A percentile compares a stretch with the other conserved stretches of the same genome.
Evolutionary conservation across 1,140 invertebrate species (phyloP).

Genomic region (Parapsyche elsis): DNA sequence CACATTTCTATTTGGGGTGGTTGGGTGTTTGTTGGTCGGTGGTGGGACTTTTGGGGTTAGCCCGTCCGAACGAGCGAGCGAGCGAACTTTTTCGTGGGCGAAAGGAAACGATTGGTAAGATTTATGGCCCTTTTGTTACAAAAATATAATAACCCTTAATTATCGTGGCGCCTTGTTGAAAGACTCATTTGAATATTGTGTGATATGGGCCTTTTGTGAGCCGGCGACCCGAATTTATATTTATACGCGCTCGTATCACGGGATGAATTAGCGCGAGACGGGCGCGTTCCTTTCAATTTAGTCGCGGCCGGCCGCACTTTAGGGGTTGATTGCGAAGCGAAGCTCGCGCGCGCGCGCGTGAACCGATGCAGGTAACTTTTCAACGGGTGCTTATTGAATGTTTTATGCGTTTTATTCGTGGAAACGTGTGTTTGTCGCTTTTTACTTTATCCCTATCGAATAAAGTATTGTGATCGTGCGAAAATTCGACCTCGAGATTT

Average conservation of each 20-base stretch:
- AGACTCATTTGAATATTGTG: conserved; percentile 55
- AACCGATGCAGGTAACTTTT: not conserved
- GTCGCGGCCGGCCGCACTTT: not conserved
- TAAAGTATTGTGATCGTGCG: too few relatives aligned
- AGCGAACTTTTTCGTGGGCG: not conserved
- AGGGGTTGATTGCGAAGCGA: not conserved
- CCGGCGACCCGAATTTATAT: not conserved
- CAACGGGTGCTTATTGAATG: not conserved
- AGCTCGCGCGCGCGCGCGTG: not conserved
- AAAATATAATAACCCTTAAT: conserved; percentile 57
- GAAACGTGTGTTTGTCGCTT: not conserved
- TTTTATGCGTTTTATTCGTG: not conserved
- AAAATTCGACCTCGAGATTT: too few relatives aligned
- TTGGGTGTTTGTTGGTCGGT: not conserved
- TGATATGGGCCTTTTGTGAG: conserved; percentile 40
- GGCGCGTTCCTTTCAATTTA: not conserved
- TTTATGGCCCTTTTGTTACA: conserved; percentile 54
- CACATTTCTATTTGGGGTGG: conserved; percentile 53
- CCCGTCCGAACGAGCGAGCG: not conserved
- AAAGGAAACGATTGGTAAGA: conserved; percentile 54
- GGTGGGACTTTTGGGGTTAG: not conserved
- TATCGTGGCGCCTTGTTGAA: conserved; percentile 55
- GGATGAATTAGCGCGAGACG: not conserved
- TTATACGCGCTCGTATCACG: not conserved
- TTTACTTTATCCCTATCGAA: too few relatives aligned